Conservation (phyloP, 2,888 invertebrate genomes). For the Himalopsyche anomala region DNA sequence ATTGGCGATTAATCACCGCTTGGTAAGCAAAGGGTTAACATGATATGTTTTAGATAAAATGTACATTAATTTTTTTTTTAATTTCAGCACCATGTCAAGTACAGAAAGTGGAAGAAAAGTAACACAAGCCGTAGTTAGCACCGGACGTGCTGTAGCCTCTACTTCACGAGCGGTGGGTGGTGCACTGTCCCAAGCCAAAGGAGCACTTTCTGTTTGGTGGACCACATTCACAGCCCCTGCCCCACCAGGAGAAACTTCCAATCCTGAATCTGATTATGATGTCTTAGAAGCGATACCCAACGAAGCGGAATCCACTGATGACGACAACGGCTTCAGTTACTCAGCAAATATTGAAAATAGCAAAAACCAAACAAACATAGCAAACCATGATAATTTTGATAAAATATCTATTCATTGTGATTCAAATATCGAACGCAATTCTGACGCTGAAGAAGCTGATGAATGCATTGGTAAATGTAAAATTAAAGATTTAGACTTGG, state of each 20-base stretch:
- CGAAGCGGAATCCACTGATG: conserved; percentile 49
- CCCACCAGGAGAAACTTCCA: conserved; percentile 65
- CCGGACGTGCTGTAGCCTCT: conserved; percentile 90
- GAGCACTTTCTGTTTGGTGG: conserved; percentile 93
- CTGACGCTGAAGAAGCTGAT: conserved; percentile 62
- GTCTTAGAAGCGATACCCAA: conserved; percentile 59
- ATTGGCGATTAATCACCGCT: too few species aligned
- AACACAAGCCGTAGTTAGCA: conserved; percentile 93
- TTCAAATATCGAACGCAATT: conserved; percentile 54
- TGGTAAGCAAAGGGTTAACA: too few species aligned
- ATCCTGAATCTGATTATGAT: conserved; percentile 62
- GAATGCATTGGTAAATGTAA: conserved; percentile 50
- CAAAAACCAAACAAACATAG: conserved; percentile 22
- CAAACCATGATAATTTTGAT: conserved; percentile 50
- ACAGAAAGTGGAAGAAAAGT: conserved; percentile 95
- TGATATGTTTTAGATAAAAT: too few species aligned
- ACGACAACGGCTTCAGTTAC: conserved; percentile 31
- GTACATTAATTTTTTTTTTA: too few species aligned
- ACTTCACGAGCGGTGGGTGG: conserved; percentile 81
- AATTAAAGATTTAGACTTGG: background rate
- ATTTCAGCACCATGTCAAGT: conserved; percentile 91
- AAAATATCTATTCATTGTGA: conserved; percentile 59
- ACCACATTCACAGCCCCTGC: conserved; percentile 81
- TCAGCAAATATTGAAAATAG: conserved; percentile 29
- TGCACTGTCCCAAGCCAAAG: conserved; percentile 91